A percentile compares a stretch with the other conserved stretches of the same genome.
Evolutionary conservation across 1,140 invertebrate species (phyloP).

Genomic region (Magallana ariakensis): DNA sequence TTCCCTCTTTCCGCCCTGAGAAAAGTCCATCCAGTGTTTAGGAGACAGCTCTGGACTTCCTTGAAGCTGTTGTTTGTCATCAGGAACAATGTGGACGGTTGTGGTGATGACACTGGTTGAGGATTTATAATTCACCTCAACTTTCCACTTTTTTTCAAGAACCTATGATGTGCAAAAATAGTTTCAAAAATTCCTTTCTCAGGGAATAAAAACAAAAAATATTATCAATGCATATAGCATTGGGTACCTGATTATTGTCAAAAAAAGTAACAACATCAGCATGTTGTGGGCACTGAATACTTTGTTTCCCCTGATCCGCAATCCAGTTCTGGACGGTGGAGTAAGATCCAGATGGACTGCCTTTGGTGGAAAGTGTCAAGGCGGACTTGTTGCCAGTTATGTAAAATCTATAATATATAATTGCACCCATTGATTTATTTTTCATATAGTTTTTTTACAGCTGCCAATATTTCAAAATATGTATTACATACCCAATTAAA

Average conservation of each 20-base stretch:
- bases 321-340: slow-evolving; percentile 19
- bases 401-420: not conserved
- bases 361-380: slow-evolving; percentile 1
- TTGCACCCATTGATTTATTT: not conserved
- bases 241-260: slow-evolving; percentile 46
- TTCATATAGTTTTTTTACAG: not conserved
- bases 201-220: not conserved
- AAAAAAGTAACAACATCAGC: slow-evolving; percentile 48
- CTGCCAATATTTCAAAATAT: too few relatives aligned
- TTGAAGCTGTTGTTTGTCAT: not conserved
- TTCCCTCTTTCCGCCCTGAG: not conserved
- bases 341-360: slow-evolving; percentile 30
- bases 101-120: slow-evolving; percentile 39
- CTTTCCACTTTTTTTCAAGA: slow-evolving; percentile 4
- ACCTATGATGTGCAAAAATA: not conserved
- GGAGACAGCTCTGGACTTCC: not conserved
- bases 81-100: not conserved
- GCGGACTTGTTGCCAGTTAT: slow-evolving; percentile 40
- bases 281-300: not conserved
- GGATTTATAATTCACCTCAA: slow-evolving; percentile 24
- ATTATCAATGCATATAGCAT: not conserved
- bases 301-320: not conserved
- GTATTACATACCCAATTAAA: slow-evolving; percentile 1
- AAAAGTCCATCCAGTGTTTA: not conserved
- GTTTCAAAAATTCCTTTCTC: not conserved